These are phyloP conservation scores for Neosalanx taihuensis DNA, from an alignment of 2,797 vertebrate species.

Conservation along the genomic window DNA sequence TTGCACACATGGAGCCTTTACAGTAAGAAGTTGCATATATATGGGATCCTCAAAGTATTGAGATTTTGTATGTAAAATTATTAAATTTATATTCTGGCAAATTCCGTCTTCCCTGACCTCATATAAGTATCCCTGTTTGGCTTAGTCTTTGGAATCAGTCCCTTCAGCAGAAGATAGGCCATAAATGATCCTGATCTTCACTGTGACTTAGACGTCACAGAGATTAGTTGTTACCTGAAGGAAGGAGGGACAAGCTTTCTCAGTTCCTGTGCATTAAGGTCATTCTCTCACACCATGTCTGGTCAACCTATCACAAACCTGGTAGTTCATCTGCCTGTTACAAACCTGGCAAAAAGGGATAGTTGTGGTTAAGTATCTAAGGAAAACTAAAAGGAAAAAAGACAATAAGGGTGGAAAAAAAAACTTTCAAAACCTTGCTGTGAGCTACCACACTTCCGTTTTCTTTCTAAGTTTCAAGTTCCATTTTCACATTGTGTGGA, in stretches of 20 bases:
- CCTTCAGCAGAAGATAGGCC: not conserved
- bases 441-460: no score
- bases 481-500: not conserved
- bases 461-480: not conserved
- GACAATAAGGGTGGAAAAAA: not conserved
- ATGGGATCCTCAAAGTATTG: no score
- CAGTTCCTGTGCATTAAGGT: not conserved
- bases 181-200: not conserved
- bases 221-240: not conserved
- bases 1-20: no score
- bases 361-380: not conserved
- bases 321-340: not conserved
- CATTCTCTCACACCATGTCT: slow-evolving; percentile 7
- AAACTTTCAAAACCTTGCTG: no score
- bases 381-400: not conserved
- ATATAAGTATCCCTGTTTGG: not conserved
- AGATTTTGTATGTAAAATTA: no score
- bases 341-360: not conserved
- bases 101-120: not conserved
- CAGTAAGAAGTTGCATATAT: no score
- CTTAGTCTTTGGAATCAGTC: not conserved
- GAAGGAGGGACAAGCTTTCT: not conserved
- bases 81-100: not conserved
- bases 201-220: not conserved
- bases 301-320: not conserved